Evolutionary conservation across 2,888 invertebrate genomes (phyloP).

Genomic region (Nephrotoma appendiculata): DNA sequence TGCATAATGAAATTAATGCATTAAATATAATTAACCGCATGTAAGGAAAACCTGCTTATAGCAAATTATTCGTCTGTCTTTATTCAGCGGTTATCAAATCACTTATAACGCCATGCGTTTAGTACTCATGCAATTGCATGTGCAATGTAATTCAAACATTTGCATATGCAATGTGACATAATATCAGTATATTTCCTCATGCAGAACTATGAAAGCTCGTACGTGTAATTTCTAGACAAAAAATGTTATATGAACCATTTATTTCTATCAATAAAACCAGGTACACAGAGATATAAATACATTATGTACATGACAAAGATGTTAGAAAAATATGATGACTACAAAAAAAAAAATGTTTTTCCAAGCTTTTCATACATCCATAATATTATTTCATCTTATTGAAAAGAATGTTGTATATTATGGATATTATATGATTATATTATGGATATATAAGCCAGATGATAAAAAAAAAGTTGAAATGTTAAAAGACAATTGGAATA

Average conservation of each 20-base stretch:
- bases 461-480: not conserved
- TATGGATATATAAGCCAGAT: not conserved
- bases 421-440: not conserved
- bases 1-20: too few relatives aligned
- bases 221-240: not conserved
- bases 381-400: not conserved
- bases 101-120: too few relatives aligned
- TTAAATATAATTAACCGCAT: too few relatives aligned
- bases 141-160: too few relatives aligned
- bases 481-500: not conserved
- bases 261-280: not conserved
- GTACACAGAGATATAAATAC: not conserved
- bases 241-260: not conserved
- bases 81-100: too few relatives aligned
- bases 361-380: not conserved
- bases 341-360: not conserved
- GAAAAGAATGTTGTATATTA: not conserved
- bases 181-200: too few relatives aligned
- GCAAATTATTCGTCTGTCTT: too few relatives aligned
- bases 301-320: not conserved
- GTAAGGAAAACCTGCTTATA: too few relatives aligned
- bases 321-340: not conserved
- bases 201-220: not conserved
- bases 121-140: too few relatives aligned
- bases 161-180: too few relatives aligned